Conservation (phyloP, 1,140 invertebrate genomes). For the Heterodera carotae region DNA sequence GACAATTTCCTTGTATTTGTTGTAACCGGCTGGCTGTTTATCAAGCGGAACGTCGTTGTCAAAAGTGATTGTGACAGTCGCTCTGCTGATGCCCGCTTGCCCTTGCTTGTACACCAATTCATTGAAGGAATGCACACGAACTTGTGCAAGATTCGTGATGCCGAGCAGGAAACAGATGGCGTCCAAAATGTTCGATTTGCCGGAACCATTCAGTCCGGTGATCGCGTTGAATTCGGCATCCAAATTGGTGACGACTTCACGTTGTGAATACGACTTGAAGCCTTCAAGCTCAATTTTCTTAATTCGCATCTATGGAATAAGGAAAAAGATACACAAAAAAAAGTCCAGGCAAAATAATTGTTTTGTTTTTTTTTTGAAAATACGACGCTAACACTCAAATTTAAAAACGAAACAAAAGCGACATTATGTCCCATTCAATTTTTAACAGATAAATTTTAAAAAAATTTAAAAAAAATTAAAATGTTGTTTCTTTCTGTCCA, state of each 20-base stretch:
- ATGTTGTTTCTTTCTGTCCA: no score
- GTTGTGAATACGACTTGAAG: slow-evolving; percentile 94
- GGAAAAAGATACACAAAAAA: no score
- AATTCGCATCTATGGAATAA: slow-evolving; percentile 77
- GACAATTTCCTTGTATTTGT: slow-evolving; percentile 86
- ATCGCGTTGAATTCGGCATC: slow-evolving; percentile 96
- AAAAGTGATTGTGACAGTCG: slow-evolving; percentile 92
- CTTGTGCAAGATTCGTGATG: slow-evolving; percentile 88
- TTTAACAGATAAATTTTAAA: no score
- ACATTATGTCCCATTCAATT: no score
- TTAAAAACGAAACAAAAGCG: no score
- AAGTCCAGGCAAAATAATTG: no score
- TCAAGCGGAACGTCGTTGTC: slow-evolving; percentile 80
- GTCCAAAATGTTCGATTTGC: slow-evolving; percentile 98
- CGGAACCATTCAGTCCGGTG: slow-evolving; percentile 94
- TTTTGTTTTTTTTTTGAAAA: no score
- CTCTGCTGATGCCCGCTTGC: slow-evolving; percentile 91
- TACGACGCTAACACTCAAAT: no score
- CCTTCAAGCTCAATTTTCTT: slow-evolving; percentile 92
- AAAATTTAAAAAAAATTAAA: no score
- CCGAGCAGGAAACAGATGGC: slow-evolving; percentile 96
- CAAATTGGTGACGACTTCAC: slow-evolving; percentile 89
- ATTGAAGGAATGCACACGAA: slow-evolving; percentile 16
- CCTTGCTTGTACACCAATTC: slow-evolving; percentile 97
- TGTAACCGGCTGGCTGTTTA: slow-evolving; percentile 85